These are phyloP conservation scores for Hucho hucho DNA, from an alignment of 2,113 vertebrate species.

Conservation along the genomic window DNA sequence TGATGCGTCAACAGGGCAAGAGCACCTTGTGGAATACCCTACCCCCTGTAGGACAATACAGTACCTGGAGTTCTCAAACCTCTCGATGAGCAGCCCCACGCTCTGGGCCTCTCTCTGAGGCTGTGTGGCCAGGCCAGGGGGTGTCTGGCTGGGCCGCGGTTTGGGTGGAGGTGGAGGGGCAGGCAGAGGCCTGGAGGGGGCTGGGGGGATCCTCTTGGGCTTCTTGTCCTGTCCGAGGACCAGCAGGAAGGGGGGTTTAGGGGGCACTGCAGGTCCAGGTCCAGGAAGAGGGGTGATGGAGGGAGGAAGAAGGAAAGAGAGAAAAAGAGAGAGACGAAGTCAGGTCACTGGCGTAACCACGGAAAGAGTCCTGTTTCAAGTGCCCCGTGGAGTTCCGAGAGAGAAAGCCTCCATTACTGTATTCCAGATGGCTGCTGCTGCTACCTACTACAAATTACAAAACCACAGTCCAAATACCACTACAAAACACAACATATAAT, in stretches of 20 bases:
- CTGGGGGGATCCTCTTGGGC: slow-evolving; percentile 75
- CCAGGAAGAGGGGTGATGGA: background rate
- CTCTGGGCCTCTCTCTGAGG: slow-evolving; percentile 64
- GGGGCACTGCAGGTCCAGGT: slow-evolving; percentile 76
- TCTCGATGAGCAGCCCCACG: slow-evolving; percentile 79
- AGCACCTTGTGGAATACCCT: background rate
- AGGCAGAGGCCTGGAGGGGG: slow-evolving; percentile 77
- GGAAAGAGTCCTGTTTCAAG: slow-evolving; percentile 21
- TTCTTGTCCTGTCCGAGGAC: slow-evolving; percentile 77
- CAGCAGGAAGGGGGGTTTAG: slow-evolving; percentile 83
- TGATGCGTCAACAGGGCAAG: too few species aligned
- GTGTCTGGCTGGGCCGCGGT: slow-evolving; percentile 64
- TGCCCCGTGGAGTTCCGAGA: slow-evolving; percentile 35
- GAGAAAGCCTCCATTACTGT: slow-evolving; percentile 60
- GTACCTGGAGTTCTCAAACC: slow-evolving; percentile 80
- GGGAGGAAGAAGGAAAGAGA: slow-evolving; percentile 22
- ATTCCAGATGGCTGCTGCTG: background rate
- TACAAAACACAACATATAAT: background rate
- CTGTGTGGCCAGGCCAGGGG: slow-evolving; percentile 49
- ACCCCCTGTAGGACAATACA: too few species aligned
- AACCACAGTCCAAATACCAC: background rate
- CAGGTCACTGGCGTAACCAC: slow-evolving; percentile 30
- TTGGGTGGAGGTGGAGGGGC: slow-evolving; percentile 72
- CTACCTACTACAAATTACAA: background rate
- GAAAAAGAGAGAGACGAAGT: slow-evolving; percentile 41